Evolutionary conservation across 2,113 vertebrate species (phyloP).

Genomic region (Nycticorax nycticorax): DNA sequence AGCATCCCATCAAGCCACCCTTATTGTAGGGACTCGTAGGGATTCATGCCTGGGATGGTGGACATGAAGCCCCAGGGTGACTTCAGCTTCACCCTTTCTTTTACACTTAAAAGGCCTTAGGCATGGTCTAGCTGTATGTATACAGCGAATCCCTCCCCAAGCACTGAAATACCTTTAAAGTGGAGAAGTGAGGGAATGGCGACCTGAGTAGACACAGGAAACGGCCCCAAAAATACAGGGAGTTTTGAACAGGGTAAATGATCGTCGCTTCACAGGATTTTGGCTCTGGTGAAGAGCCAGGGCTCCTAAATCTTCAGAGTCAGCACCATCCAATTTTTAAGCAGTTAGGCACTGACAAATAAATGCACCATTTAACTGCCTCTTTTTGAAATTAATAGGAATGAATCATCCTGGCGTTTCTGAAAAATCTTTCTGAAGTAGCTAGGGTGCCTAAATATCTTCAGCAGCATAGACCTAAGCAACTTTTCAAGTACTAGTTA

Average conservation of each 20-base stretch:
- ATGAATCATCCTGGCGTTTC: constrained; percentile 50
- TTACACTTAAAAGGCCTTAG: neutral
- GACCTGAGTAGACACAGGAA: neutral
- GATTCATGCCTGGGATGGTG: neutral
- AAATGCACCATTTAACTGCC: constrained; percentile 62
- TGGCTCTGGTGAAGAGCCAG: constrained; percentile 10
- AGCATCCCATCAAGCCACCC: neutral
- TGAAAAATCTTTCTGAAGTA: constrained; percentile 55
- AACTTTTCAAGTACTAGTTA: constrained; percentile 58
- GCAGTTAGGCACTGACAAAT: constrained; percentile 55
- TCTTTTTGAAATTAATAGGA: constrained; percentile 63
- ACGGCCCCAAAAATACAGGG: neutral
- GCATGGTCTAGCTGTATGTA: neutral
- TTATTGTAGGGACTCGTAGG: neutral
- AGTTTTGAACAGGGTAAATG: neutral
- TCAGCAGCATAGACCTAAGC: constrained; percentile 39
- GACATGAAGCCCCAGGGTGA: neutral
- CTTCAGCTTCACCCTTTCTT: neutral
- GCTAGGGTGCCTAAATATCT: constrained; percentile 50
- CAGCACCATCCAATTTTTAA: constrained; percentile 41
- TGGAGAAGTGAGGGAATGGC: neutral
- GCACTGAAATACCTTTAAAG: neutral
- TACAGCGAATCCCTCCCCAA: neutral
- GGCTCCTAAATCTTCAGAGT: constrained; percentile 39
- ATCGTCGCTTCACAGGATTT: neutral